These are phyloP conservation scores for Acrossocheilus fasciatus DNA, from an alignment of 2,797 vertebrate genomes.

Conservation along the genomic window DNA sequence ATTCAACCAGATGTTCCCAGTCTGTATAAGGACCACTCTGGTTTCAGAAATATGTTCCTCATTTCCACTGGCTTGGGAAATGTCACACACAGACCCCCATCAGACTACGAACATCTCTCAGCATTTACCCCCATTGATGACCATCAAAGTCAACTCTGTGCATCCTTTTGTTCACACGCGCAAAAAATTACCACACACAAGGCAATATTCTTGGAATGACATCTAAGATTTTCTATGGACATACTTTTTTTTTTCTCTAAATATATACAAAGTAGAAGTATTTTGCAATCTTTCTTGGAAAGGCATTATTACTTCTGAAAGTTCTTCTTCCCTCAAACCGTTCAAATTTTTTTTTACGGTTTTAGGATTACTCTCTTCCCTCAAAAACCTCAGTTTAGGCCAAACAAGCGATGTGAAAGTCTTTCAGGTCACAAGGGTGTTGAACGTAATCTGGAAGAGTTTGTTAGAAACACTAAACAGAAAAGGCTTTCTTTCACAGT, in stretches of 20 bases:
- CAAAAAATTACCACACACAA: slow-evolving; percentile 37
- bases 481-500: slow-evolving; percentile 75
- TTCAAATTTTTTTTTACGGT: slow-evolving; percentile 9
- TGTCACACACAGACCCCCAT: slow-evolving; percentile 72
- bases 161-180: neutral
- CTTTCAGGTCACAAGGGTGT: slow-evolving; percentile 45
- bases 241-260: neutral
- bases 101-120: slow-evolving; percentile 67
- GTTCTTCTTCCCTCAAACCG: slow-evolving; percentile 17
- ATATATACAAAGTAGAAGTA: slow-evolving; percentile 16
- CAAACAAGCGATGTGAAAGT: slow-evolving; percentile 29
- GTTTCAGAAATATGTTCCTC: slow-evolving; percentile 75
- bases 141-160: slow-evolving; percentile 64
- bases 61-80: slow-evolving; percentile 73
- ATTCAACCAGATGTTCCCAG: slow-evolving; percentile 79
- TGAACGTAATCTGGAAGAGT: slow-evolving; percentile 75
- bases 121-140: slow-evolving; percentile 62
- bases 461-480: slow-evolving; percentile 73
- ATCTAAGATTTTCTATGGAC: slow-evolving; percentile 14
- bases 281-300: slow-evolving; percentile 40
- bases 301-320: neutral
- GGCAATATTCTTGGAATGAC: slow-evolving; percentile 32
- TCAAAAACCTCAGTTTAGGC: slow-evolving; percentile 31
- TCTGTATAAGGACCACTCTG: slow-evolving; percentile 67
- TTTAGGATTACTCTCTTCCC: slow-evolving; percentile 18